Evolutionary conservation across 2,797 vertebrate species (phyloP).

Genomic region (Erethizon dorsatum): DNA sequence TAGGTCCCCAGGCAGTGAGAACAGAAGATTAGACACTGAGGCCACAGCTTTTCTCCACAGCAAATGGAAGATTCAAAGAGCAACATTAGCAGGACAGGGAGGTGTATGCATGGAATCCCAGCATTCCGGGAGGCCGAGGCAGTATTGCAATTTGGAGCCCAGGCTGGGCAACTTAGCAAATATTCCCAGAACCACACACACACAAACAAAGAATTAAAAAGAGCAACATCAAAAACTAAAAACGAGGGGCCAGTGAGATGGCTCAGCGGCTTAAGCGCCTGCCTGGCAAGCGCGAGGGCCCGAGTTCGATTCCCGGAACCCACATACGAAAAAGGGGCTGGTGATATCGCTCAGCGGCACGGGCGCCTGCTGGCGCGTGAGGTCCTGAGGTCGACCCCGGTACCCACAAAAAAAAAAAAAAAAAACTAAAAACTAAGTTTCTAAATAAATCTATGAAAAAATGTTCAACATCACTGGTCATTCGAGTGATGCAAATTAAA

Average conservation of each 20-base stretch:
- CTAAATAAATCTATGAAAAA: neutral
- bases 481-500: neutral
- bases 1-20: neutral
- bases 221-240: neutral
- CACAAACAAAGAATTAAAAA: too few species aligned
- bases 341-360: too few species aligned
- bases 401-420: too few species aligned
- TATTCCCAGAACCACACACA: neutral
- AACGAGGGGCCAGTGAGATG: too few species aligned
- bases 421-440: too few species aligned
- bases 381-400: too few species aligned
- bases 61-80: neutral
- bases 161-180: neutral
- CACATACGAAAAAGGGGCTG: too few species aligned
- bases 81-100: neutral
- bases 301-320: too few species aligned
- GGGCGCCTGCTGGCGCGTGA: too few species aligned
- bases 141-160: neutral
- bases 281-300: too few species aligned
- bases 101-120: neutral
- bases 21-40: too few species aligned
- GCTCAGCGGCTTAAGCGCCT: too few species aligned
- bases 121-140: neutral
- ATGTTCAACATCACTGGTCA: neutral
- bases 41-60: neutral